Evolutionary conservation across 2,113 vertebrate genomes (phyloP).

Genomic region (Phylloscopus trochiloides): DNA sequence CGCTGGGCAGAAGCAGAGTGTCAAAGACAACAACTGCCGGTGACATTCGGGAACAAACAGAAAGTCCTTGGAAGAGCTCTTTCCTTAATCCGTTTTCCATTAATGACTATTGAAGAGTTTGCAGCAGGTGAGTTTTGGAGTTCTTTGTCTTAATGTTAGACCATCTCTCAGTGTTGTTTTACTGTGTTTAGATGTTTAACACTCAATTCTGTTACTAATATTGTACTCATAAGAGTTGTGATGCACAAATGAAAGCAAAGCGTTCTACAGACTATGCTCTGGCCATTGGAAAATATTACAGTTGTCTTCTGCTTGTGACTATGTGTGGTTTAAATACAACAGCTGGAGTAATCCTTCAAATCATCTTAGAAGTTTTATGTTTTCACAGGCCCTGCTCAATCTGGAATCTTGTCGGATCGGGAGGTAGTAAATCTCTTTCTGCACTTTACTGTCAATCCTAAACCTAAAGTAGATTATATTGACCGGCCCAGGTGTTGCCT

Average conservation of each 20-base stretch:
- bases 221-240: neutral
- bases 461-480: slow-evolving; percentile 91
- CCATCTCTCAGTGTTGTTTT: neutral
- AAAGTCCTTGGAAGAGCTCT: slow-evolving; percentile 92
- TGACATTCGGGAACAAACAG: slow-evolving; percentile 87
- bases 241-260: neutral
- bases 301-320: neutral
- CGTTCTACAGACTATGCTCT: neutral
- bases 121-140: slow-evolving; percentile 81
- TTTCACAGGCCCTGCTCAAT: slow-evolving; percentile 90
- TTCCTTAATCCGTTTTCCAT: slow-evolving; percentile 89
- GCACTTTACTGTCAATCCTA: slow-evolving; percentile 96
- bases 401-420: slow-evolving; percentile 91
- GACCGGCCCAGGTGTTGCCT: slow-evolving; percentile 92
- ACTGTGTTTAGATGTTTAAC: neutral
- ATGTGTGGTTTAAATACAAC: neutral
- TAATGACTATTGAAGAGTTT: slow-evolving; percentile 96
- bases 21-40: slow-evolving; percentile 88
- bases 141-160: neutral
- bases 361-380: slow-evolving; percentile 48
- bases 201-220: neutral
- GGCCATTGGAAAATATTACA: neutral
- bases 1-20: slow-evolving; percentile 95
- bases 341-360: neutral
- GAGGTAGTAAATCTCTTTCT: slow-evolving; percentile 95